Percentiles rank a stretch among this genome's conserved stretches.
Conservation (phyloP, 2,888 invertebrate genomes). For the Sesia bembeciformis region DNA sequence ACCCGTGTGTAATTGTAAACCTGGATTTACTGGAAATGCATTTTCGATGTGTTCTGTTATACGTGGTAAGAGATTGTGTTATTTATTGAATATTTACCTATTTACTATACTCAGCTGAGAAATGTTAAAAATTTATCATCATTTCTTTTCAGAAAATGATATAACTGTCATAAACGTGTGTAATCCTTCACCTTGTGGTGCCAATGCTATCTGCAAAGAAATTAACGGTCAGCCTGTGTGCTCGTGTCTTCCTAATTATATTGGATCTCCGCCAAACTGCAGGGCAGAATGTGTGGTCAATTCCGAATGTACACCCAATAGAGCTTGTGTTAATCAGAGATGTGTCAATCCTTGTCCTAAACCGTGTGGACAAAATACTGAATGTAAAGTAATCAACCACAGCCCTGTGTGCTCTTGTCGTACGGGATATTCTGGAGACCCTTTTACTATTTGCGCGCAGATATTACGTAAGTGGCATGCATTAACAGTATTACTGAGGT, state of each 20-base stretch:
- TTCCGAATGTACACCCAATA: slow-evolving; percentile 77
- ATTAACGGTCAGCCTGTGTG: slow-evolving; percentile 81
- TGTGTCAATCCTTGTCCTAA: slow-evolving; percentile 81
- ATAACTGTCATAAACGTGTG: slow-evolving; percentile 74
- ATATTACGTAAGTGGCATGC: slow-evolving; percentile 66
- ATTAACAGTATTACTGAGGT: too few species aligned
- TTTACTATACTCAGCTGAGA: neutral
- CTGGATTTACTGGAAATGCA: slow-evolving; percentile 80
- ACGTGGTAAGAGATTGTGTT: slow-evolving; percentile 33
- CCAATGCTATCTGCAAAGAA: slow-evolving; percentile 82
- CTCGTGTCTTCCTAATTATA: slow-evolving; percentile 79
- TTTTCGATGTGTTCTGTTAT: slow-evolving; percentile 63
- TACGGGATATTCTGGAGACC: slow-evolving; percentile 78
- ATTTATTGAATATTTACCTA: neutral
- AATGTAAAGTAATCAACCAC: slow-evolving; percentile 81
- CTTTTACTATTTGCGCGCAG: slow-evolving; percentile 77
- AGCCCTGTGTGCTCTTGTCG: slow-evolving; percentile 82
- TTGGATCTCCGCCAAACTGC: slow-evolving; percentile 78
- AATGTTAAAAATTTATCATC: neutral
- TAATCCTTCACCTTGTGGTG: slow-evolving; percentile 82
- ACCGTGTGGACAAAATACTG: slow-evolving; percentile 78
- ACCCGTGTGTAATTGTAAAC: slow-evolving; percentile 76
- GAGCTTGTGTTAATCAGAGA: slow-evolving; percentile 80
- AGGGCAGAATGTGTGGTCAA: slow-evolving; percentile 79
- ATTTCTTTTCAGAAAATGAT: slow-evolving; percentile 40